Percentiles rank a stretch among this genome's conserved stretches.
phyloP scores from a whole-genome alignment of 2,888 invertebrate genomes.

The Hoplodrina ambigua region DNA sequence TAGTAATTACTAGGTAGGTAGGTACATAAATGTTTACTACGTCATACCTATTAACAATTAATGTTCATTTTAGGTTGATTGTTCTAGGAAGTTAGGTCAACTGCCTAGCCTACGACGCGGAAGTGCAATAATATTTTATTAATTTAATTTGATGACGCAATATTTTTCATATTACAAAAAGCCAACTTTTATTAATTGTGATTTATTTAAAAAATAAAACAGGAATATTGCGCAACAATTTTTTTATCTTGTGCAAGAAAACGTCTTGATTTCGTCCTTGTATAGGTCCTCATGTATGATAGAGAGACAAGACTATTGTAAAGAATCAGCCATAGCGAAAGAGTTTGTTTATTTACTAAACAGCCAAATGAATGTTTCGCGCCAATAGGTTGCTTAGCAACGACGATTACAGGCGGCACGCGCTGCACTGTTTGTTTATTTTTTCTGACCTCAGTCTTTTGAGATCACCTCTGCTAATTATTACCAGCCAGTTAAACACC shows the following conservation, averaged over 20 bases:
- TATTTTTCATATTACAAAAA: constrained; percentile 11
- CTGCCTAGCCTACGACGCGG: not conserved
- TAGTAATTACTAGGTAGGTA: not conserved
- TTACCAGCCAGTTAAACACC: constrained; percentile 11
- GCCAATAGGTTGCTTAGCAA: constrained; percentile 54
- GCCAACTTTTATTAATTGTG: not conserved
- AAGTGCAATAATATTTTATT: not conserved
- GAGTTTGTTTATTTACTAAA: not conserved
- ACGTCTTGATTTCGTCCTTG: not conserved
- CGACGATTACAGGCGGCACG: not conserved
- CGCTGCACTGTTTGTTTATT: constrained; percentile 43
- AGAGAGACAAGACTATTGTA: not conserved
- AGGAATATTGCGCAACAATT: constrained; percentile 56
- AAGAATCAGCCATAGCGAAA: not conserved
- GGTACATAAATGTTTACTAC: not conserved
- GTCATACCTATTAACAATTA: constrained; percentile 5
- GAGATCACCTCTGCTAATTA: constrained; percentile 29
- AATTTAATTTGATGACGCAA: constrained; percentile 6
- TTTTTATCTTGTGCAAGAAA: constrained; percentile 58
- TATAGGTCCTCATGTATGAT: not conserved
- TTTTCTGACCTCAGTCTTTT: constrained; percentile 38
- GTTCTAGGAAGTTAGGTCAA: too few species aligned
- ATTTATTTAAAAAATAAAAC: not conserved
- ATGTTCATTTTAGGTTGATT: not conserved
- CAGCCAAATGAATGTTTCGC: constrained; percentile 19